These are phyloP conservation scores for Andricus quercusramuli DNA, from an alignment of 2,888 invertebrate species.

Conservation along the genomic window DNA sequence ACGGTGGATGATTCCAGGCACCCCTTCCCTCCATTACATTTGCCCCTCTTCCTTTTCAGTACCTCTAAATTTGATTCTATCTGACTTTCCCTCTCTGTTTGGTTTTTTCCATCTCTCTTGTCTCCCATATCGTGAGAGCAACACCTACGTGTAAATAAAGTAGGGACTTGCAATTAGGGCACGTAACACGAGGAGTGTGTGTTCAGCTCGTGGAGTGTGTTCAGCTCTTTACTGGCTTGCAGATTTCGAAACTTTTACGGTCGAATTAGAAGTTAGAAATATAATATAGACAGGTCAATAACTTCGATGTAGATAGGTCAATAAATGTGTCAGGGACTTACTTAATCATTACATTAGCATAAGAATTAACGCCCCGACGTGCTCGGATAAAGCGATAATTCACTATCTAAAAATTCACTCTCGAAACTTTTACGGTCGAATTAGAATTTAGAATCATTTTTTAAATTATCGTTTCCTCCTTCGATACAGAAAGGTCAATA, in stretches of 20 bases:
- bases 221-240: not conserved
- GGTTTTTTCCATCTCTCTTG: conserved; percentile 48
- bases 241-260: not conserved
- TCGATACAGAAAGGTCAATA: not conserved
- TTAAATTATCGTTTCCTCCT: not conserved
- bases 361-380: not conserved
- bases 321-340: not conserved
- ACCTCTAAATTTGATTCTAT: conserved; percentile 51
- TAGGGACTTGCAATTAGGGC: conserved; percentile 39
- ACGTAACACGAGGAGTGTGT: conserved; percentile 44
- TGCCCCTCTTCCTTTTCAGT: conserved; percentile 47
- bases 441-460: not conserved
- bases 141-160: conserved; percentile 45
- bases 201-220: not conserved
- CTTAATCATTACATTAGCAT: not conserved
- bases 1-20: conserved; percentile 60
- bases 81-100: conserved; percentile 55
- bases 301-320: not conserved
- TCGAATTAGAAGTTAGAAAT: not conserved
- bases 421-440: too few relatives aligned
- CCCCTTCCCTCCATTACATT: conserved; percentile 46
- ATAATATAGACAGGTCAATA: too few relatives aligned
- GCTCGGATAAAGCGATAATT: not conserved
- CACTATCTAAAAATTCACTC: not conserved
- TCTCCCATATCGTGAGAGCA: conserved; percentile 46